Conservation (phyloP, 2,113 vertebrate species). For the Leucopsar rothschildi region DNA sequence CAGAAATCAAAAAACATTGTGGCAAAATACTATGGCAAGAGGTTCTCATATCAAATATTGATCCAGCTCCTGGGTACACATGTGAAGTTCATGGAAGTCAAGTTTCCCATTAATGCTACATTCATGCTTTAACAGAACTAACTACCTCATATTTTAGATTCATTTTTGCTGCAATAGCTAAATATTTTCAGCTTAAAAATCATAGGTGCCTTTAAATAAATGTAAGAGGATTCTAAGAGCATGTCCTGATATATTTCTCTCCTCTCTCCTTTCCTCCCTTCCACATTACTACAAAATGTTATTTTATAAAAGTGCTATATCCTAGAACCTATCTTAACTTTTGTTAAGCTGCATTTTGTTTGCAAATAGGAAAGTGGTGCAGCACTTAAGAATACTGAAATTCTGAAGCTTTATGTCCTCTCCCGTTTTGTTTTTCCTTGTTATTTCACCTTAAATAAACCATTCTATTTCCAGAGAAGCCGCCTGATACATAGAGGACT, state of each 20-base stretch:
- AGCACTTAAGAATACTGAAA: background rate
- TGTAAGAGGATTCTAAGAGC: background rate
- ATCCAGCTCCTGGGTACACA: background rate
- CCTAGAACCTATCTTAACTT: background rate
- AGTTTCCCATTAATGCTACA: background rate
- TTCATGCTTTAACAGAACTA: constrained; percentile 3
- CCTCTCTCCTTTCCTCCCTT: background rate
- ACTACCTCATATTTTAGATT: background rate
- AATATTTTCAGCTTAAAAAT: constrained; percentile 4
- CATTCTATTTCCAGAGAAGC: background rate
- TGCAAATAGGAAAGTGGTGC: background rate
- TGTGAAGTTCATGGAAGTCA: constrained; percentile 1
- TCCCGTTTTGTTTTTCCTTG: background rate
- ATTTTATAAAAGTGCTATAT: background rate
- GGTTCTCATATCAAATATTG: constrained; percentile 15
- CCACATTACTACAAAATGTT: background rate
- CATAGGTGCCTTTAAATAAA: background rate
- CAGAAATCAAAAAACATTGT: constrained; percentile 8
- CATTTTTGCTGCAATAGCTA: background rate
- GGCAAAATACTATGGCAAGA: background rate
- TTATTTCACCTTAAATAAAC: background rate
- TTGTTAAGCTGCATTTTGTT: background rate
- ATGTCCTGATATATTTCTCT: background rate
- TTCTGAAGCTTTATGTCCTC: background rate
- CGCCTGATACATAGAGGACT: background rate